Base-by-base conservation (phyloP, 1,140 invertebrate genomes). In the Anastrepha ludens region DNA sequence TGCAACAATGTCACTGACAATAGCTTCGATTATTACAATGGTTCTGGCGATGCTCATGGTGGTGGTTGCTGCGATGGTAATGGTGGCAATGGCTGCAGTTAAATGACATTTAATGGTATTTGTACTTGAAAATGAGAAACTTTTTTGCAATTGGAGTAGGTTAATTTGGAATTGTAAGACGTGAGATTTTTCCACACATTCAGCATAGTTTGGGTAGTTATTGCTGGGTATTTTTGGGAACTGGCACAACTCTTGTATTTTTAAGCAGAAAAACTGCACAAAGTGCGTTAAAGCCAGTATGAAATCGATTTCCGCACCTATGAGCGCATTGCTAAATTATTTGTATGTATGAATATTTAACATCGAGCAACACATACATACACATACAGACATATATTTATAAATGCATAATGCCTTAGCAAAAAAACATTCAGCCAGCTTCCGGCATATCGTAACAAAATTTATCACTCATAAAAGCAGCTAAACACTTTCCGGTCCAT, bases 381-480 rank as follows among this genome's bases (percentile, higher is more conserved):
- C 50, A 55, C 9, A 55, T 55, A 2, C 50, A 3, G 44, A 15
- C 47, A 58, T 55, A 55, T 55, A 67, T 39, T 6, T 13, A 13
- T 62, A 17, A 15, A 4, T 4, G 8, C 29, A 67, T 7, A 39
- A 67, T 81, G 41, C 47, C 20, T 55, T 81, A 3, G 47, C 74
- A 50, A 58, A 81, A 55, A 81, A n/a, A 8, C 44, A 20, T 81
- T 20, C 3, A 2, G 74, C 47, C 74, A 11, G 15, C 74, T 81
- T 81, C 74, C 74, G 74, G 74, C 74, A 81, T 41, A 58, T 81
- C 55, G 74, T 81, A 81, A 41, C 17, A 81, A 81, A 81, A 81
- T 81, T 81, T 81, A 81, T 81, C 74, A 81, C n/a, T 81, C 74
- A 55, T 81, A 81, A 74, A 81, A 81, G 74, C 47, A 50, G 29